Conservation (phyloP, 2,888 invertebrate genomes). For the Drosophila cognata region DNA sequence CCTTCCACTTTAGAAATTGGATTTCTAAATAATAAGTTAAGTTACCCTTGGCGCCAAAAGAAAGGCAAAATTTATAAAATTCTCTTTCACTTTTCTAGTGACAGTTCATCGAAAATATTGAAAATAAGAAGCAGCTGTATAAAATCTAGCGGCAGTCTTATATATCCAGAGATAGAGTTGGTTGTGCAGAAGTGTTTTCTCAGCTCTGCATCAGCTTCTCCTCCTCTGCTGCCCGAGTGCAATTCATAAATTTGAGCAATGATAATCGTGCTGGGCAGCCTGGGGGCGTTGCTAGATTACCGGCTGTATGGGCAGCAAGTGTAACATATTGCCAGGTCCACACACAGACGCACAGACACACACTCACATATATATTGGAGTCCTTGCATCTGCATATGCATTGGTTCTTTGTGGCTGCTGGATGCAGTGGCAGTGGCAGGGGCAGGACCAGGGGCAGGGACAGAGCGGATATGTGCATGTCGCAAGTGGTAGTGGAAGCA, state of each 20-base stretch:
- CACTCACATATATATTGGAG: conserved; percentile 14
- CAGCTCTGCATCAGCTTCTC: not conserved
- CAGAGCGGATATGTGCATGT: conserved; percentile 11
- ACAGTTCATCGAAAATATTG: not conserved
- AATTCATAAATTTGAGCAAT: conserved; percentile 79
- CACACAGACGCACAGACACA: not conserved
- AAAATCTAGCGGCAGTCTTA: not conserved
- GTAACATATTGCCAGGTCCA: conserved; percentile 35
- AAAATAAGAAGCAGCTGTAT: not conserved
- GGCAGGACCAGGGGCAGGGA: not conserved
- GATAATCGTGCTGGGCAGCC: conserved; percentile 68
- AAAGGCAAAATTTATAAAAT: not conserved
- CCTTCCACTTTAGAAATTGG: fast-evolving
- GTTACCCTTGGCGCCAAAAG: not conserved
- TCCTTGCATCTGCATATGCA: conserved; percentile 51
- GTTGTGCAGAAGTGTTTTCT: conserved; percentile 4
- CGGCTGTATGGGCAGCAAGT: conserved; percentile 50
- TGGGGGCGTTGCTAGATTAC: conserved; percentile 59
- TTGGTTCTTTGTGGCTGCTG: conserved; percentile 35
- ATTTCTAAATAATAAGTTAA: not conserved
- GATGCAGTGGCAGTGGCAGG: not conserved
- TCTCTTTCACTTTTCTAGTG: not conserved
- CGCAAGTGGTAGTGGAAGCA: conserved; percentile 13
- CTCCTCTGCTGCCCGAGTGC: conserved; percentile 13
- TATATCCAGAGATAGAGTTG: not conserved